Evolutionary conservation across 1,140 invertebrate genomes (phyloP).

Genomic region (Drosophila asahinai): DNA sequence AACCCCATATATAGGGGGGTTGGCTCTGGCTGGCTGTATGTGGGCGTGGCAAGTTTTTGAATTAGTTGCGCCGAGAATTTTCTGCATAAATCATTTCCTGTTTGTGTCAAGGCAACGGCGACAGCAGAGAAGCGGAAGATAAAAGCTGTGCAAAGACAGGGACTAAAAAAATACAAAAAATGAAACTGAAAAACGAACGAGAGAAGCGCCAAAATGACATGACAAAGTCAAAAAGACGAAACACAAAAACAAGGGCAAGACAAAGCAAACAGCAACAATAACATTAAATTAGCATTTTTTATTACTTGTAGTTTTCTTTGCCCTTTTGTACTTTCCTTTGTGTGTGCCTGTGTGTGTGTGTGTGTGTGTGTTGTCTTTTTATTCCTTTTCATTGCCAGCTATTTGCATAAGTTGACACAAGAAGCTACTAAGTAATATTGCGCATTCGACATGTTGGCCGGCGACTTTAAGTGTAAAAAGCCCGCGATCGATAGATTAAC

Average conservation of each 20-base stretch:
- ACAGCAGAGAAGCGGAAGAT: slow-evolving; percentile 50
- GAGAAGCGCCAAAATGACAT: slow-evolving; percentile 49
- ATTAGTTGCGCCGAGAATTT: slow-evolving; percentile 71
- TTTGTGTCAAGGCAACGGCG: slow-evolving; percentile 50
- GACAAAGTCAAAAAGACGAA: slow-evolving; percentile 51
- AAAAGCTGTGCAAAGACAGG: slow-evolving; percentile 58
- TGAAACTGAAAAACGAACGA: slow-evolving; percentile 25
- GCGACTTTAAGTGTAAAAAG: slow-evolving; percentile 10
- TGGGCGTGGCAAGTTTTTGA: slow-evolving; percentile 66
- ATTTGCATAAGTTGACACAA: slow-evolving; percentile 73
- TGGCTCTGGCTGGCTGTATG: not conserved
- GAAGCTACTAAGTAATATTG: slow-evolving; percentile 66
- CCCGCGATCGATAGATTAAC: not conserved
- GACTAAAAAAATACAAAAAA: slow-evolving; percentile 28
- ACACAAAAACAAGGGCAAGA: slow-evolving; percentile 41
- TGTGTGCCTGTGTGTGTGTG: slow-evolving; percentile 2
- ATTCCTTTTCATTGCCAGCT: slow-evolving; percentile 24
- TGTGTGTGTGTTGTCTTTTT: slow-evolving; percentile 4
- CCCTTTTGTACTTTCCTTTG: slow-evolving; percentile 36
- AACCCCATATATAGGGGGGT: slow-evolving; percentile 26
- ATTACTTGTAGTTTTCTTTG: slow-evolving; percentile 75
- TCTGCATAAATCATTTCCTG: slow-evolving; percentile 82
- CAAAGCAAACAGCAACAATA: slow-evolving; percentile 75
- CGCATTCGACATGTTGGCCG: slow-evolving; percentile 67
- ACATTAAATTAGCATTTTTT: slow-evolving; percentile 83